phyloP scores from a whole-genome alignment of 2,888 invertebrate genomes.

The Perdita meconis region DNA sequence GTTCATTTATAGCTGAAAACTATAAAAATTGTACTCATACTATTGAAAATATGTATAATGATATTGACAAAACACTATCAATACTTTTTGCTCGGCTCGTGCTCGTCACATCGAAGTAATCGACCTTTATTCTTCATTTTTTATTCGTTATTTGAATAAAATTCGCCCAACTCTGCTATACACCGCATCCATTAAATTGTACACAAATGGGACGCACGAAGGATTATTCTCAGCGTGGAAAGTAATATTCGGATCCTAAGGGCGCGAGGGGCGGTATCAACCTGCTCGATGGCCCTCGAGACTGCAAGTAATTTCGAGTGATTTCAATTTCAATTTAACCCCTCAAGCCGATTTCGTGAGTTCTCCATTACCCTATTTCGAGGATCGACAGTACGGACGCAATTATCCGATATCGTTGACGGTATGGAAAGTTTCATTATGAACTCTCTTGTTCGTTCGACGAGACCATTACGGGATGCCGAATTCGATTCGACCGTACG shows the following conservation, averaged over 20 bases:
- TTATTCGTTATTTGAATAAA: too few species aligned
- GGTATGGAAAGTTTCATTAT: slow-evolving; percentile 65
- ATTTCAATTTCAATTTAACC: slow-evolving; percentile 75
- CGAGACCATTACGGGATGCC: slow-evolving; percentile 19
- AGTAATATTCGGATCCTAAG: slow-evolving; percentile 64
- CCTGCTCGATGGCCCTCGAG: slow-evolving; percentile 47
- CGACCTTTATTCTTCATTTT: too few species aligned
- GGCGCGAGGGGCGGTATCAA: slow-evolving; percentile 40
- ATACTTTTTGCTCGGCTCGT: too few species aligned
- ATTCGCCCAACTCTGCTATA: too few species aligned
- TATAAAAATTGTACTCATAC: too few species aligned
- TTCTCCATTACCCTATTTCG: slow-evolving; percentile 73
- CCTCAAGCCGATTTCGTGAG: slow-evolving; percentile 72
- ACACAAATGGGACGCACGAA: slow-evolving; percentile 22
- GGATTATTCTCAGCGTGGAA: slow-evolving; percentile 42
- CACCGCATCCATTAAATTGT: slow-evolving; percentile 66
- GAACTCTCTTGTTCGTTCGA: slow-evolving; percentile 50
- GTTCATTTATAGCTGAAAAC: too few species aligned
- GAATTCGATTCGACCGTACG: slow-evolving; percentile 15
- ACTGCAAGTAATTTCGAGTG: slow-evolving; percentile 71
- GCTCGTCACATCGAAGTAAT: too few species aligned
- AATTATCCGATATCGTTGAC: slow-evolving; percentile 72
- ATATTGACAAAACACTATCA: too few species aligned
- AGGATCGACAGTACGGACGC: slow-evolving; percentile 64
- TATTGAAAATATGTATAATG: too few species aligned